Base-by-base conservation (phyloP, 92 coral and sea anemone genomes). In the Epizoanthus illoricatus region DNA sequence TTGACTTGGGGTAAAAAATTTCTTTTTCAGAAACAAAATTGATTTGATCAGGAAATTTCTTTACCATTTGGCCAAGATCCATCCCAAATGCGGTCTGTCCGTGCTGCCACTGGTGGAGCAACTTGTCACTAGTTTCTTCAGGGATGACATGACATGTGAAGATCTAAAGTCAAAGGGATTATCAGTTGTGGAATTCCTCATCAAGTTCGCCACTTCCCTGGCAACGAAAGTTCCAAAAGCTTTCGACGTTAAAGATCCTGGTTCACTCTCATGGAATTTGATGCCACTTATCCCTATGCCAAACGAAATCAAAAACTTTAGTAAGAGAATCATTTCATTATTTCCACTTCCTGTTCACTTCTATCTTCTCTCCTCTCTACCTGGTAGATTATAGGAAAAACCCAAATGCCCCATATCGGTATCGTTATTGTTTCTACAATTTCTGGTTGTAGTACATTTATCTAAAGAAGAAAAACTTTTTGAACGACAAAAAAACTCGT, bases 221-320 rank as follows among this genome's bases (percentile, higher is more conserved):
- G 92, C 91, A 4, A 42, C 73, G 20, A 81, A 84, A 42, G 87
- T 92, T 13, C 82, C 86, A 59, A 87, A 86, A 11, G 96, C 85
- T 24, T 62, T 49, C 39, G 86, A 87, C 33, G 65, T 73, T 40
- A 52, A 23, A n/a, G 85, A 91, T n/a, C 23, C 76, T 19, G 21
- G 72, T 21, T 55, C 55, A 15, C 80, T 92, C n/a, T 65, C 75
- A 5, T 92, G 95, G 95, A 81, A 74, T 11, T 82, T 89, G 33
- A 87, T 84, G 16, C 84, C 95, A 5, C 59, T 89, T 57, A 81
- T 92, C 43, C 95, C 92, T 12, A 68, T 67, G 13, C 16, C 64
- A 36, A 33, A 64, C 24, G 90, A 87, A 85, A 70, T 87, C 2
- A 54, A 71, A 55, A 36, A 60, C 57, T 63, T 58, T n/a, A 49